Evolutionary conservation across 2,888 invertebrate genomes (phyloP).

Genomic region (Agrochola lychnidis): DNA sequence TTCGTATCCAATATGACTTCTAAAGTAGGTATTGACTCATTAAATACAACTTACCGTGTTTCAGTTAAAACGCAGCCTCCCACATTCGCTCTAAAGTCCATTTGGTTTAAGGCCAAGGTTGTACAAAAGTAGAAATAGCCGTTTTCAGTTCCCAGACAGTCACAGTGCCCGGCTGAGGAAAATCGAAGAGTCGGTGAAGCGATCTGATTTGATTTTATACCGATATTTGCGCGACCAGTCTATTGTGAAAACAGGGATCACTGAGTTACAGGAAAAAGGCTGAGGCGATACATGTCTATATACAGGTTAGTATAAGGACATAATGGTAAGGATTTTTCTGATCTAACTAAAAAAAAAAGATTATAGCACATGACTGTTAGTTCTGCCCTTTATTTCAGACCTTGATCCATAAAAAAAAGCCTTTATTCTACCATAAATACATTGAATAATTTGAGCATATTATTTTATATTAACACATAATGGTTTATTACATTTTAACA

Average conservation of each 20-base stretch:
- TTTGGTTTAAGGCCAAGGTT: constrained; percentile 32
- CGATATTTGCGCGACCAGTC: constrained; percentile 60
- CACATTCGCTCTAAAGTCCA: constrained; percentile 27
- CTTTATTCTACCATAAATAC: too few relatives aligned
- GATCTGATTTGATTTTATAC: constrained; percentile 58
- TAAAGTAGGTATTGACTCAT: not conserved
- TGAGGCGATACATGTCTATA: not conserved
- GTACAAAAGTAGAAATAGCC: constrained; percentile 39
- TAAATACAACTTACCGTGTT: not conserved
- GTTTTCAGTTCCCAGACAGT: constrained; percentile 49
- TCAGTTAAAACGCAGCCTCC: not conserved
- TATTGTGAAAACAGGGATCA: constrained; percentile 60
- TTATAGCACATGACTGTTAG: not conserved
- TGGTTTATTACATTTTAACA: too few relatives aligned
- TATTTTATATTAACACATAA: too few relatives aligned
- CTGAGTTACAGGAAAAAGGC: constrained; percentile 34
- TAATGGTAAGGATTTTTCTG: not conserved
- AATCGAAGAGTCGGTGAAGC: constrained; percentile 42
- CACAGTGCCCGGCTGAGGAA: constrained; percentile 23
- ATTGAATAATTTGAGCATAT: too few relatives aligned
- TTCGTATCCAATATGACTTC: not conserved
- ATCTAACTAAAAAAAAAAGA: not conserved
- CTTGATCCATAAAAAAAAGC: too few relatives aligned
- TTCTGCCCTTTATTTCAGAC: not conserved
- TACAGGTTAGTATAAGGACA: not conserved